These are phyloP conservation scores for Miniopterus natalensis DNA, from an alignment of 2,113 vertebrate species.

Conservation along the genomic window DNA sequence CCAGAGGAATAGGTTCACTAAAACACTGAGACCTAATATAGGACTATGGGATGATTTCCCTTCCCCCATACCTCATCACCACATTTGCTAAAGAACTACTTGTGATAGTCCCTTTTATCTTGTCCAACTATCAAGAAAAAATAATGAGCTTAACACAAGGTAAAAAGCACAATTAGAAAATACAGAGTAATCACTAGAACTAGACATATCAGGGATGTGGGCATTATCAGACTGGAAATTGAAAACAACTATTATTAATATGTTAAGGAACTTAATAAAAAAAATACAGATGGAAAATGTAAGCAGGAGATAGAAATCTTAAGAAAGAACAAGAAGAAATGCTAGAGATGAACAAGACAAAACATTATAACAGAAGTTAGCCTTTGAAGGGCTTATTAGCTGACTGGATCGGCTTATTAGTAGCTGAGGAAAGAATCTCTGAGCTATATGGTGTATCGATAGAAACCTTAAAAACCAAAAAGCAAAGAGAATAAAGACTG, in stretches of 20 bases:
- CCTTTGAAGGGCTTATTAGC: not conserved
- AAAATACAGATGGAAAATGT: not conserved
- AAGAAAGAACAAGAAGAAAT: not conserved
- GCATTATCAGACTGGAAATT: not conserved
- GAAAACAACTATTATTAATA: not conserved
- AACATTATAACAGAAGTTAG: not conserved
- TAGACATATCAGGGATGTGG: not conserved
- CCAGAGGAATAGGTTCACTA: not conserved
- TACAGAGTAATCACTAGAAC: not conserved
- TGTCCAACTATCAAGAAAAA: not conserved
- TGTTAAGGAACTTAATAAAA: not conserved
- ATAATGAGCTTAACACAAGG: not conserved
- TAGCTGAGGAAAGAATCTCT: not conserved
- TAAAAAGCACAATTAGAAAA: not conserved
- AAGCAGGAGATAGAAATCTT: not conserved
- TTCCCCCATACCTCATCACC: not conserved
- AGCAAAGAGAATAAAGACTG: not conserved
- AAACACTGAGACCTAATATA: not conserved
- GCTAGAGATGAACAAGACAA: not conserved
- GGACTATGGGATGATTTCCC: not conserved
- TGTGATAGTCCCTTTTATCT: not conserved
- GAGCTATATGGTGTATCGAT: not conserved
- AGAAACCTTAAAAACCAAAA: not conserved
- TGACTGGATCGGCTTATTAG: not conserved
- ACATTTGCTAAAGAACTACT: not conserved